Evolutionary conservation across 2,888 invertebrate genomes (phyloP), one percentile per base, ranked within the genome.

Genomic region (Scelioninae gen. 1): DNA sequence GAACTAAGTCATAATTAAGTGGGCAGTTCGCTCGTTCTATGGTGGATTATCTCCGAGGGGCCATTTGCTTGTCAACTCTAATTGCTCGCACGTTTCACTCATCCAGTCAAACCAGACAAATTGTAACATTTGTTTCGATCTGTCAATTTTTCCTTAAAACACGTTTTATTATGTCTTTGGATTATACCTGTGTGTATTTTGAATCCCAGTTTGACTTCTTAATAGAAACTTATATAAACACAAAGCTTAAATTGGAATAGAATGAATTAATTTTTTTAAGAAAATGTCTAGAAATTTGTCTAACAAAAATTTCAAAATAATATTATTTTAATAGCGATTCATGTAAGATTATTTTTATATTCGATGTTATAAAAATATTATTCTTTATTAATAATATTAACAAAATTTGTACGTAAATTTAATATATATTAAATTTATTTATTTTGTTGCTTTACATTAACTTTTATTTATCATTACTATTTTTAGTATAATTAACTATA

Each of bases 1-100:
- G n/a, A 80, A 78, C 84, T 85, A 85, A 88, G 84, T 84, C 83
- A 86, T 87, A 89, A 90, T 89, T 89, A 89, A 87, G 87, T 82
- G 75, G 75, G 58, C 66, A 72, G 49, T 15, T 51, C 11, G 74
- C 56, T 55, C 74, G 56, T 63, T 45, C 55, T 13, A 56, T 55
- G 56, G 34, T 47, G 63, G 74, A 74, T 72, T 72, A 72, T 53
- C 53, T 62, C 23, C 23, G 10, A 43, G 34, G 47, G 38, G 56
- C 74, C 49, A 55, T 34, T 8, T 1, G 29, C 63, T 74, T 53
- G 53, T 62, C 74, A 53, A 75, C 60, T 56, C 49, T 75, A 75
- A 75, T 75, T 75, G 75, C 65, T 65, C 56, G 13, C 56, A 55
- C 56, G 45, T 65, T 63, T 63, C 60, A 60, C 45, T 40, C 23